Evolutionary conservation across 2,113 vertebrate genomes (phyloP).

Genomic region (Chlorocebus sabaeus): DNA sequence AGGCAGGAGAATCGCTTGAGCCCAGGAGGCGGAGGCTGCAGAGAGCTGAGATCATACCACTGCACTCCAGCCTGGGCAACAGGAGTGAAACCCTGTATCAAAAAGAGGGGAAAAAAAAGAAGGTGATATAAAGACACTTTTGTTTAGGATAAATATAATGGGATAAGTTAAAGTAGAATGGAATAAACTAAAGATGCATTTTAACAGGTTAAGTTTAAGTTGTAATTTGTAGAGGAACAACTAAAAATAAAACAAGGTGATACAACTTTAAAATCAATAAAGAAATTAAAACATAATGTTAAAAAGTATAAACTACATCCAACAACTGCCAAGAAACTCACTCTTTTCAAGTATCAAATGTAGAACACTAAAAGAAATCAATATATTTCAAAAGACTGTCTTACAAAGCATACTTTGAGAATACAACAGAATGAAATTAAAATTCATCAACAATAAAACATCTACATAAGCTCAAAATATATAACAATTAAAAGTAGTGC

Average conservation of each 20-base stretch:
- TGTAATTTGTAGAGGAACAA: background rate
- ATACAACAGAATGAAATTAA: background rate
- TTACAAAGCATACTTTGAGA: background rate
- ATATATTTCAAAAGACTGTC: background rate
- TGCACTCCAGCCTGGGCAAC: background rate
- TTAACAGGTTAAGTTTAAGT: background rate
- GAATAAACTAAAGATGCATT: background rate
- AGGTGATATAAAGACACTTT: background rate
- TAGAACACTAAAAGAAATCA: background rate
- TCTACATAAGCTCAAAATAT: background rate
- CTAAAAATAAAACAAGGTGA: background rate
- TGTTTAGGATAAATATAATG: background rate
- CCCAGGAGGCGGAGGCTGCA: background rate
- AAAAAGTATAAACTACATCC: background rate
- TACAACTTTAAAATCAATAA: background rate
- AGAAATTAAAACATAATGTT: background rate
- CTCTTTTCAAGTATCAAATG: background rate
- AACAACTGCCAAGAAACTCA: background rate
- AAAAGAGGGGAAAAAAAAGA: background rate
- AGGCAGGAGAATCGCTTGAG: background rate
- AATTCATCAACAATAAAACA: background rate
- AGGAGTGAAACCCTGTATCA: background rate
- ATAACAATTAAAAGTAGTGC: background rate
- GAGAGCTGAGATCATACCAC: background rate
- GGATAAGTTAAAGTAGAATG: background rate